Base-by-base conservation (phyloP, 2,797 vertebrate genomes). In the Atherinosoma microstoma region DNA sequence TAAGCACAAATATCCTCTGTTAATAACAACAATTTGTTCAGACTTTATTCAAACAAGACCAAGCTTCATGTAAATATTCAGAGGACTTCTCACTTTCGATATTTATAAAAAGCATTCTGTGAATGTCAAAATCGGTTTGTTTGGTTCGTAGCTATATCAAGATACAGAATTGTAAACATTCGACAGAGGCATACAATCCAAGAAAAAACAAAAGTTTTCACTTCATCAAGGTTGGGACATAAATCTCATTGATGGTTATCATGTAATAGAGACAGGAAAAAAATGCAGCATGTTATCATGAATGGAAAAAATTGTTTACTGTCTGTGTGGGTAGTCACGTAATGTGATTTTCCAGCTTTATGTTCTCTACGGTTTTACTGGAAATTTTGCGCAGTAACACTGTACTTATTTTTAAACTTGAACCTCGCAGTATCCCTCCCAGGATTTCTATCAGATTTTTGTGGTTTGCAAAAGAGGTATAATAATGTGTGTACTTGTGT, bases 371-470 rank as follows among this genome's bases (percentile, higher is more conserved):
- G 34, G 3, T 62, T 63, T 64, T 24, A 34, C 45, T 58, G 24
- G 61, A 59, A 53, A 58, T 30, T 62, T 38, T 69, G 7, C 13
- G 38, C 12, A 54, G 2, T 58, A 61, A 16, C 22, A 40, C 7
- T 62, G 36, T 45, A 30, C 36, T 45, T 79, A 64, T 79, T 84
- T 76, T 70, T 84, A 65, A 75, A 70, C 1, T 1, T 66, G 30
- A 66, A 58, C 67, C 47, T 67, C 40, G 22, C 1, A 45, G 36
- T 60, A 61, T 72, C 15, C 8, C 29, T 80, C 69, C 75, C 68
- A 32, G 66, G 73, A 69, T 64, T 82, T 65, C 30, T 76, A 79
- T 77, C 78, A 58, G 78, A 84, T 84, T 54, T 60, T 47, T 79
- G 36, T 66, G 68, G 68, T 77, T 22, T 67, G 75, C 36, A 20